Evolutionary conservation across 2,888 invertebrate species (phyloP), one percentile per base, ranked within the genome.

Genomic region (Melinopterus prodromus): DNA sequence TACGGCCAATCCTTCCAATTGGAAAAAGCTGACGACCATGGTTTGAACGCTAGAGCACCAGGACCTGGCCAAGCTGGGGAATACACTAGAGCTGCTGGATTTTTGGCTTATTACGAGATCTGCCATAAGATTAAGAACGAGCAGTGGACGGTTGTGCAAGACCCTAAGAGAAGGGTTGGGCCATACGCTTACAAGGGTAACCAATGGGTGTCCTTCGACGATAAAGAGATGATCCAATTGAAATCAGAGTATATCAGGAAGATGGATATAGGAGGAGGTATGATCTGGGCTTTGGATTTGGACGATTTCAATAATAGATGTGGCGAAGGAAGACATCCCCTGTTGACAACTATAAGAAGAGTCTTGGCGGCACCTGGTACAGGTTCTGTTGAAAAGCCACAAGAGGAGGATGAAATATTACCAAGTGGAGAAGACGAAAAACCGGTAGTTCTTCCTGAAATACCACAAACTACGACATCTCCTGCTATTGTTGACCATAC

Each of bases 121-220:
- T 97, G 97, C 87, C 94, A 97, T 83, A 93, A 95, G 81, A 91
- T 98, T 12, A 92, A 92, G 82, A 93, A 93, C 83, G 93, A 93
- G 79, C 95, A 94, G 1, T 97, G 96, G 95, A 94, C 92, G 4
- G 93, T 97, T 0, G 94, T 97, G 0, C 93, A 96, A 86, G 97
- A 97, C 87, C 92, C 94, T 0, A 89, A 93, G 77, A 91, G 93
- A 14, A 91, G 96, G 76, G 95, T 98, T 93, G 97, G 97, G 5
- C 98, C 98, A 0, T 97, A 95, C 85, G 96, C 97, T 0, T 95
- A 94, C 86, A 95, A 95, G 86, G 96, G 94, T 74, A 94, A 94
- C 86, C 97, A 98, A 87, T 98, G 98, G 98, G 97, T 97, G 16
- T 95, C 96, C 2, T 98, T 92, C 85, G 98, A 98, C 87, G 97